Percentiles rank a stretch among this genome's conserved stretches.
Evolutionary conservation across 2,797 vertebrate species (phyloP).

Genomic region (Neosalanx taihuensis): DNA sequence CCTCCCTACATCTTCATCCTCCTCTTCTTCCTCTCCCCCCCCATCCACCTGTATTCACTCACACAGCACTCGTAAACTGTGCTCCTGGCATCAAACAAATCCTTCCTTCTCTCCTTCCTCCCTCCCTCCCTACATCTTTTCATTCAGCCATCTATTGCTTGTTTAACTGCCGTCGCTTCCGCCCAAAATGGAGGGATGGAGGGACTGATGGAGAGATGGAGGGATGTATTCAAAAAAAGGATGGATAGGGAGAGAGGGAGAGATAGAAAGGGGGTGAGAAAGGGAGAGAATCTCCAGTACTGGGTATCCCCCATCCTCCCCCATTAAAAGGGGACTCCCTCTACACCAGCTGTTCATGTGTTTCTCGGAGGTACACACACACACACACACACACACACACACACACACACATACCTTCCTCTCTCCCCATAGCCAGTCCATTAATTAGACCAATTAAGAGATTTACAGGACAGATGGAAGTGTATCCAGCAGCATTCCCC

Average conservation of each 20-base stretch:
- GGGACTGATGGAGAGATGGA: neutral
- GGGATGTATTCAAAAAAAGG: neutral
- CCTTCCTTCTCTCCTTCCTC: conserved; percentile 42
- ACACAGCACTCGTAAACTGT: neutral
- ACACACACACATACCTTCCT: neutral
- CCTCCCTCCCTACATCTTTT: conserved; percentile 14
- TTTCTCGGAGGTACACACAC: conserved; percentile 49
- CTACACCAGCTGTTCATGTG: conserved; percentile 59
- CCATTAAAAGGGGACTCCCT: conserved; percentile 52
- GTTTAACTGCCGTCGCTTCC: conserved; percentile 22
- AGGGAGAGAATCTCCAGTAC: neutral
- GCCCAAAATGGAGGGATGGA: neutral
- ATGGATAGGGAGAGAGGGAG: neutral
- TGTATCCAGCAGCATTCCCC: conserved; percentile 64
- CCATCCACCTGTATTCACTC: conserved; percentile 43
- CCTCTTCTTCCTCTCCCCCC: conserved; percentile 35
- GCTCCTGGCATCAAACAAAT: conserved; percentile 63
- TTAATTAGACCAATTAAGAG: conserved; percentile 73
- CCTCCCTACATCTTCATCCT: conserved; percentile 14
- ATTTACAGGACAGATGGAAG: conserved; percentile 74
- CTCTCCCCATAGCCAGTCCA: conserved; percentile 54
- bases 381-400: conserved; percentile 3
- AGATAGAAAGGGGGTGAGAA: no score
- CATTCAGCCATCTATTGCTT: conserved; percentile 24
- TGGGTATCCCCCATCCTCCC: conserved; percentile 41